Percentiles rank a stretch among this genome's conserved stretches.
These are phyloP conservation scores for Vespertilio murinus DNA, from an alignment of 2,797 vertebrate species.

Conservation along the genomic window DNA sequence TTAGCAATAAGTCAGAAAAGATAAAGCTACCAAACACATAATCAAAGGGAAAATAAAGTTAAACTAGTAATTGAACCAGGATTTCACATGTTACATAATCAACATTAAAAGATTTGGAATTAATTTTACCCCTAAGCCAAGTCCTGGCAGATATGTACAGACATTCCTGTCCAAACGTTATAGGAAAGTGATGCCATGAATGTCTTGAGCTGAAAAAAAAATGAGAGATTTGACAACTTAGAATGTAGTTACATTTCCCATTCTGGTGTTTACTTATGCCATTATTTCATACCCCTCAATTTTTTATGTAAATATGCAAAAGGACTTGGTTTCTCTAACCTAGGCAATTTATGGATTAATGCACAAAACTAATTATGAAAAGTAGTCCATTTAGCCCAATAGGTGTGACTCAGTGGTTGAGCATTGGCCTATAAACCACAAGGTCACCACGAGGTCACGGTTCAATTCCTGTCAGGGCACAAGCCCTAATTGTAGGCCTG, in stretches of 20 bases:
- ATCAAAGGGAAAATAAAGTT: conserved; percentile 47
- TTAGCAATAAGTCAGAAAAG: conserved; percentile 12
- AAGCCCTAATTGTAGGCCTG: too few relatives aligned
- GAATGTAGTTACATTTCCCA: not conserved
- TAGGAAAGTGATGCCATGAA: conserved; percentile 40
- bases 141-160: conserved; percentile 81
- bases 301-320: conserved; percentile 17
- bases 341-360: not conserved
- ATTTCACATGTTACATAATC: conserved; percentile 17
- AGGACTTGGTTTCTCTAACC: not conserved
- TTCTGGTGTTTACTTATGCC: not conserved
- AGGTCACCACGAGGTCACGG: too few relatives aligned
- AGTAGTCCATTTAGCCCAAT: not conserved
- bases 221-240: not conserved
- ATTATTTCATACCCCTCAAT: conserved; percentile 13
- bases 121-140: conserved; percentile 82
- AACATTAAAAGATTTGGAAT: conserved; percentile 19
- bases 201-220: conserved; percentile 62
- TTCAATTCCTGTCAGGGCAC: too few relatives aligned
- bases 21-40: not conserved
- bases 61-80: not conserved
- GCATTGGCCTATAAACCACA: too few relatives aligned
- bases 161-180: conserved; percentile 74
- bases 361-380: conserved; percentile 28
- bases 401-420: too few relatives aligned